Conservation (phyloP, 2,113 vertebrate species). For the Chlorodrepanis virens region DNA sequence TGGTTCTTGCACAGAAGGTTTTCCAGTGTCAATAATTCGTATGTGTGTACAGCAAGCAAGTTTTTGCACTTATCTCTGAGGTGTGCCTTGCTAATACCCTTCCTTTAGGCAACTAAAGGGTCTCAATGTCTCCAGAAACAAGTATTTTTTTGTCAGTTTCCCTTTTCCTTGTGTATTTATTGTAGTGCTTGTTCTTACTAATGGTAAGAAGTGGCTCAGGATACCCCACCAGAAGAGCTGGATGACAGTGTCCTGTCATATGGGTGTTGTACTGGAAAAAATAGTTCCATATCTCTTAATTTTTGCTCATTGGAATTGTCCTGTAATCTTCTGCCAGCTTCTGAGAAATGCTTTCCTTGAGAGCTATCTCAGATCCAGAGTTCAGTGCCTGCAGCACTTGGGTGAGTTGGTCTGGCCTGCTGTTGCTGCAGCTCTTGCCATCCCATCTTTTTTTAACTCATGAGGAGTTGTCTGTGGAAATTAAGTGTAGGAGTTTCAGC, state of each 20-base stretch:
- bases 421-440: background rate
- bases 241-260: background rate
- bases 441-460: background rate
- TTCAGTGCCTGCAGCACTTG: background rate
- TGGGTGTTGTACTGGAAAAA: background rate
- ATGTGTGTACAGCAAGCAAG: background rate
- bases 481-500: background rate
- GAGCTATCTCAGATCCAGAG: background rate
- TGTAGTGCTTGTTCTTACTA: background rate
- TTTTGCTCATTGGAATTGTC: background rate
- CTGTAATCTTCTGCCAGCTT: background rate
- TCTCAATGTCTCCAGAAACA: background rate
- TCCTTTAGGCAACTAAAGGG: background rate
- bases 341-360: background rate
- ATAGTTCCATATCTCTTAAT: background rate
- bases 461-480: background rate
- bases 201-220: background rate
- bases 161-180: background rate
- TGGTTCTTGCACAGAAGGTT: background rate
- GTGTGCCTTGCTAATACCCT: background rate
- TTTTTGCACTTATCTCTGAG: background rate
- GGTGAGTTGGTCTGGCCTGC: background rate
- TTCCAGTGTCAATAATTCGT: background rate
- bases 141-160: background rate
- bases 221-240: background rate